Conservation (phyloP, 2,888 invertebrate species). For the Halictus quadricinctus region DNA sequence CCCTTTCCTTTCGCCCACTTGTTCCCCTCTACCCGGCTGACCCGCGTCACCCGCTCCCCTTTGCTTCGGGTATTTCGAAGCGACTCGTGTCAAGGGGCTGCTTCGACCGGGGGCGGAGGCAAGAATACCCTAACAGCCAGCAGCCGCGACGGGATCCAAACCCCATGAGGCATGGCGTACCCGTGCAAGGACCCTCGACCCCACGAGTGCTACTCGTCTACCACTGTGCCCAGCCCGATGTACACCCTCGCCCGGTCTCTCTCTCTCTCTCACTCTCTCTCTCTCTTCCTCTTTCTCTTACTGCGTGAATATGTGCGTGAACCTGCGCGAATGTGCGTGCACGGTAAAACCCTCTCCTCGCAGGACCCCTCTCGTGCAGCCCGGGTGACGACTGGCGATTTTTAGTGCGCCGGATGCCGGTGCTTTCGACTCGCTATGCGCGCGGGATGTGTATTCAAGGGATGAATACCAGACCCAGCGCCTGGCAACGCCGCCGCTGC, state of each 20-base stretch:
- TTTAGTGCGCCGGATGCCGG: conserved; percentile 10
- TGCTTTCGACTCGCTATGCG: conserved; percentile 4
- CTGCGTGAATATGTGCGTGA: neutral
- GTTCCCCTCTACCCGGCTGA: conserved; percentile 17
- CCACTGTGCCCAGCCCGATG: conserved; percentile 40
- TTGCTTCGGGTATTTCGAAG: conserved; percentile 42
- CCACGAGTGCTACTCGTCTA: conserved; percentile 70
- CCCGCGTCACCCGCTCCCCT: conserved; percentile 40
- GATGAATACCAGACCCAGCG: conserved; percentile 17
- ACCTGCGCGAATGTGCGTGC: conserved; percentile 23
- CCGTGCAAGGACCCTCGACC: conserved; percentile 68
- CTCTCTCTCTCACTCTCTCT: neutral
- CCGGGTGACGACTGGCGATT: conserved; percentile 24
- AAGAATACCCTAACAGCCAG: conserved; percentile 47
- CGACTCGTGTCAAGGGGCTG: conserved; percentile 62
- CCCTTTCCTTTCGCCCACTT: conserved; percentile 17
- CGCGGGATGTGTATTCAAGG: conserved; percentile 17
- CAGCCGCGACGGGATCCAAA: conserved; percentile 46
- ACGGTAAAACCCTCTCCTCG: conserved; percentile 12
- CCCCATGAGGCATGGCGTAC: conserved; percentile 69
- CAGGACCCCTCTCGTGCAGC: conserved; percentile 31
- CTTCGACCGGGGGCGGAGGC: conserved; percentile 52
- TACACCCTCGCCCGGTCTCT: conserved; percentile 13
- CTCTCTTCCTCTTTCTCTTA: neutral
- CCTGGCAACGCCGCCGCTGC: neutral